Percentiles rank a stretch among this genome's conserved stretches.
Conservation (phyloP, 2,888 invertebrate species). For the Drymonia ruficornis region DNA sequence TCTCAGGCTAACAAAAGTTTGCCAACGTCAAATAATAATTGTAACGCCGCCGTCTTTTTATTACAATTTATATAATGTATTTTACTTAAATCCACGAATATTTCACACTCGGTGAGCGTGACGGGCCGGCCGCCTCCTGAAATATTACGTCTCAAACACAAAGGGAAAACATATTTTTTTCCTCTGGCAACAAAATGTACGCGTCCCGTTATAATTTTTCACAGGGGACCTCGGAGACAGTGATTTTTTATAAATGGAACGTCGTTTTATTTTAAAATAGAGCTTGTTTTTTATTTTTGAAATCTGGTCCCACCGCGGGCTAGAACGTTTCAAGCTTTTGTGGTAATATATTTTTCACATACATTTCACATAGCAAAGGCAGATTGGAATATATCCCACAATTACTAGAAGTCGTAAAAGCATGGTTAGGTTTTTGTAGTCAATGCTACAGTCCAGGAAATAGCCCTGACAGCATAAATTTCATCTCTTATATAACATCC, state of each 20-base stretch:
- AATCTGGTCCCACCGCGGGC: background rate
- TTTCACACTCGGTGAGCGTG: conserved; percentile 31
- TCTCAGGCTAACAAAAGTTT: background rate
- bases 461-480: too few species aligned
- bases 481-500: too few species aligned
- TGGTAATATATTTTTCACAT: too few species aligned
- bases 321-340: background rate
- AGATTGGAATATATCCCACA: too few species aligned
- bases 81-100: conserved; percentile 37
- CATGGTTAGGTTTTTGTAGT: too few species aligned
- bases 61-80: conserved; percentile 41
- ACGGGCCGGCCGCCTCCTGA: conserved; percentile 39
- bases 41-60: conserved; percentile 15
- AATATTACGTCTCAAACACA: conserved; percentile 61
- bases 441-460: too few species aligned
- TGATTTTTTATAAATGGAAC: conserved; percentile 52
- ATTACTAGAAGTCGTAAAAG: too few species aligned
- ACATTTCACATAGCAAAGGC: too few species aligned
- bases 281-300: conserved; percentile 16
- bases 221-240: conserved; percentile 55
- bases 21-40: conserved; percentile 4
- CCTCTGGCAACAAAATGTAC: conserved; percentile 46
- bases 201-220: conserved; percentile 61
- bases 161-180: conserved; percentile 57
- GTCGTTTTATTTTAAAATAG: conserved; percentile 32